Percentiles rank a stretch among this genome's conserved stretches.
These are phyloP conservation scores for Falcaria lacertinaria DNA, from an alignment of 2,888 invertebrate genomes.

Conservation along the genomic window DNA sequence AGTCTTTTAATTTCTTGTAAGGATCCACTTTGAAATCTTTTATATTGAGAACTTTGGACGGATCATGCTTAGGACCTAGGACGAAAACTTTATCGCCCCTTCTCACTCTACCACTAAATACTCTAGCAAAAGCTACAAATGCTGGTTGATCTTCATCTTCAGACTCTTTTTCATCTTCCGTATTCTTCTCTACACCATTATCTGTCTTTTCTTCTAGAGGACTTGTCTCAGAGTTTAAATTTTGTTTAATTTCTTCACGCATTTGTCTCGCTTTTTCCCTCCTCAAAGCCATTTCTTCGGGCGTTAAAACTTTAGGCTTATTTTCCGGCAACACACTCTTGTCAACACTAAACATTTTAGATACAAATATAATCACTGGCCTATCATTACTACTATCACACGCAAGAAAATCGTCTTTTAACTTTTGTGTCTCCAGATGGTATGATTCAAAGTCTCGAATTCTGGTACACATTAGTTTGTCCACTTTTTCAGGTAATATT, in stretches of 20 bases:
- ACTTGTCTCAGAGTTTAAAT: conserved; percentile 26
- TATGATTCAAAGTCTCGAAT: conserved; percentile 84
- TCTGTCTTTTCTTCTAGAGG: conserved; percentile 33
- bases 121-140: conserved; percentile 94
- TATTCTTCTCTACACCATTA: conserved; percentile 41
- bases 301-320: conserved; percentile 86
- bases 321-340: conserved; percentile 87
- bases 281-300: conserved; percentile 85
- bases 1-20: conserved; percentile 78
- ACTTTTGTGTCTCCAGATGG: conserved; percentile 83
- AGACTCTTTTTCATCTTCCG: conserved; percentile 57
- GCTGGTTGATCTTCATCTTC: conserved; percentile 78
- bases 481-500: conserved; percentile 87
- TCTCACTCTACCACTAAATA: conserved; percentile 92
- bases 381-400: conserved; percentile 83
- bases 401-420: conserved; percentile 84
- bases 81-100: conserved; percentile 90
- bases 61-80: conserved; percentile 93
- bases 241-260: conserved; percentile 79
- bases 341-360: conserved; percentile 95
- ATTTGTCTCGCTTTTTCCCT: conserved; percentile 83
- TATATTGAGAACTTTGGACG: conserved; percentile 76
- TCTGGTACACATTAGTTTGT: conserved; percentile 89
- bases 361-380: conserved; percentile 87
- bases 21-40: conserved; percentile 63